Base-by-base conservation (phyloP, 2,797 vertebrate species). In the Sebastes itinus region DNA sequence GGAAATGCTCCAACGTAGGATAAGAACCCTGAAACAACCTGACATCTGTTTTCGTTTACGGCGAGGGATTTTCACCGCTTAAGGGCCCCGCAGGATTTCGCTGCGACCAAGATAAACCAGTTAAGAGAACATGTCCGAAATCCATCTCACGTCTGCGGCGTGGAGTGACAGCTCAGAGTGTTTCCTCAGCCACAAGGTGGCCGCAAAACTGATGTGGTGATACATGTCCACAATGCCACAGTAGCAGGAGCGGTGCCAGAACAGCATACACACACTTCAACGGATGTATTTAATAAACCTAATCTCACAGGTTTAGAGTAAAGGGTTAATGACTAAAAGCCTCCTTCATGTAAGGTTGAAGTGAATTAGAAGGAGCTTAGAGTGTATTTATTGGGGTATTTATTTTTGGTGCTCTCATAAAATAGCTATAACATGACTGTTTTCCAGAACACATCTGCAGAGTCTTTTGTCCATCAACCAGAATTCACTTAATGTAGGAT, bases 1-100 rank as follows among this genome's bases (percentile, higher is more conserved):
- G 89, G 84, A 92, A 91, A 87, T 91, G 75, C 91, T 89, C 78
- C 81, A 90, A 91, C 7, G 70, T 46, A 82, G 89, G 82, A 90
- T 83, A 88, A 86, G 88, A 93, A 90, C 89, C 90, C 88, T 85
- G 83, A 88, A 92, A 77, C 83, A 90, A 92, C 80, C 78, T 84
- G 86, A 93, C 95, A 95, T 95, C 94, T 96, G 95, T 86, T 95
- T 94, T 90, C 58, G 75, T 90, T 95, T 92, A 94, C 74, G 88
- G 85, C 72, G 3, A 75, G 73, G 92, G 92, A 86, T 92, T 92
- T 93, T 91, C 86, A 90, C 86, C 66, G 85, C 90, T 93, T 93
- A 88, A 87, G 87, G 92, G 93, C 91, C 87, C 87, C 81, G 85
- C 84, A 90, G 94, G 93, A 92, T 94, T 94, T 94, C 60, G 78